Evolutionary conservation across 2,113 vertebrate genomes (phyloP).

Genomic region (Cynocephalus volans): DNA sequence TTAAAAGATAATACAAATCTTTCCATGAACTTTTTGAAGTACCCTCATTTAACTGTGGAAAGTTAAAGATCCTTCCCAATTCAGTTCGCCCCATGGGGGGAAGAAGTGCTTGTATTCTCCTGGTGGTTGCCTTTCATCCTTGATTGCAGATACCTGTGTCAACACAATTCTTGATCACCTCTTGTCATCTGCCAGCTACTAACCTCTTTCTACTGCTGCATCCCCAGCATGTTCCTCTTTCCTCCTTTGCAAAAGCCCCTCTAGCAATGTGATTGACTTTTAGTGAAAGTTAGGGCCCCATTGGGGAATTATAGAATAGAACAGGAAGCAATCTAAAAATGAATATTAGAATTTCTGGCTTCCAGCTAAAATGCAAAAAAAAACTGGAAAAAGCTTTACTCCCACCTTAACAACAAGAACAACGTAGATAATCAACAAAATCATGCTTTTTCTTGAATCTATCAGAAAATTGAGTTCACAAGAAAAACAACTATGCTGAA

Average conservation of each 20-base stretch:
- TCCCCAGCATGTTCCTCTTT: background rate
- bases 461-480: background rate
- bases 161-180: background rate
- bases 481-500: background rate
- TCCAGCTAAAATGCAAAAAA: constrained; percentile 2
- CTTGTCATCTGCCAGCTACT: background rate
- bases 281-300: background rate
- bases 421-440: background rate
- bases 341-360: constrained; percentile 19
- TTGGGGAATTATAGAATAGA: background rate
- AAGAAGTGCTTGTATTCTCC: background rate
- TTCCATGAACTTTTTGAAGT: too few species aligned
- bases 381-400: background rate
- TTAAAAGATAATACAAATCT: too few species aligned
- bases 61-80: background rate
- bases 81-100: background rate
- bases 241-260: constrained; percentile 22
- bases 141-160: constrained; percentile 23
- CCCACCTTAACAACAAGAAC: background rate
- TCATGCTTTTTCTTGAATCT: background rate
- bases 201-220: background rate
- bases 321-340: background rate
- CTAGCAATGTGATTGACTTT: background rate
- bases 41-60: background rate
- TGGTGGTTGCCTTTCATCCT: background rate